phyloP scores from a whole-genome alignment of 1,140 invertebrate species.

The Calliopsis andreniformis region DNA sequence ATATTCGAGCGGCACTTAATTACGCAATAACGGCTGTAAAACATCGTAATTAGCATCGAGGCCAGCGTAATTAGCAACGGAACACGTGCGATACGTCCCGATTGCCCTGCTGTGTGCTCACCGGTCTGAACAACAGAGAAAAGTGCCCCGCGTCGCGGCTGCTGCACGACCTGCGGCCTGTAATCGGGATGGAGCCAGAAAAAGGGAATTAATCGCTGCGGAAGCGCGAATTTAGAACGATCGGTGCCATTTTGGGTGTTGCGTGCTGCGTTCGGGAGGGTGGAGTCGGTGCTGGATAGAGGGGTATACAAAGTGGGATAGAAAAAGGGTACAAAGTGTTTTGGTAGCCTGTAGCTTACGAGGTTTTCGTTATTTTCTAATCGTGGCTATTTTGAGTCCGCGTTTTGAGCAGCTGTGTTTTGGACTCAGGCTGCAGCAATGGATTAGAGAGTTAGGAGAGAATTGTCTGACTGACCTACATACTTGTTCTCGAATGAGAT shows the following conservation, averaged over 20 bases:
- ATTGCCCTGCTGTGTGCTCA: background rate
- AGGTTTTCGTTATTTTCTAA: too few relatives aligned
- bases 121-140: constrained; percentile 9
- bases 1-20: constrained; percentile 32
- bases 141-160: background rate
- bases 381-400: too few relatives aligned
- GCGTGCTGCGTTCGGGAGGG: background rate
- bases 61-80: constrained; percentile 19
- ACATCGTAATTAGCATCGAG: constrained; percentile 31
- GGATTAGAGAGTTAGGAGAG: too few relatives aligned
- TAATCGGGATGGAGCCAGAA: constrained; percentile 6
- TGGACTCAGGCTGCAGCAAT: too few relatives aligned
- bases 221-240: constrained; percentile 28
- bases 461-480: too few relatives aligned
- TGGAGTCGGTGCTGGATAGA: too few relatives aligned
- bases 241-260: background rate
- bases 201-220: constrained; percentile 20
- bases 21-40: constrained; percentile 30
- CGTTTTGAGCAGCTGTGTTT: too few relatives aligned
- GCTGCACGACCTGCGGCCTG: constrained; percentile 5
- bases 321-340: too few relatives aligned
- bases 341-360: too few relatives aligned
- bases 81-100: constrained; percentile 19
- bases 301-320: too few relatives aligned
- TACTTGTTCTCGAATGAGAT: too few relatives aligned